Conservation (phyloP, 2,888 invertebrate species). For the Charanyca ferruginea region DNA sequence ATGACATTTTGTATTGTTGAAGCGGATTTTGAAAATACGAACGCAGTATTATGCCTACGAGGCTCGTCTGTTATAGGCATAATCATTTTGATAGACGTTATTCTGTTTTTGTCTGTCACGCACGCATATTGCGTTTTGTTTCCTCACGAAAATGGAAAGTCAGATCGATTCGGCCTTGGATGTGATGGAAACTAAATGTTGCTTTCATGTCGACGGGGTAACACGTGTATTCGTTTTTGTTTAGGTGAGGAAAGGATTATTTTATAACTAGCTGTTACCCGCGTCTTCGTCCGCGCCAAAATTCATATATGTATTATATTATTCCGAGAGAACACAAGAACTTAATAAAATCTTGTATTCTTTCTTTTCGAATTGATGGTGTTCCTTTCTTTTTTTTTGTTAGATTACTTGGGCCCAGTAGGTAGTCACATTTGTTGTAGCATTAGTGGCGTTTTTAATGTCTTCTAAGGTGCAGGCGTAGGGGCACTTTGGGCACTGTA, state of each 20-base stretch:
- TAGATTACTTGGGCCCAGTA: too few species aligned
- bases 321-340: too few species aligned
- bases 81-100: slow-evolving; percentile 62
- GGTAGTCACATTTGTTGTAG: too few species aligned
- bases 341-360: too few species aligned
- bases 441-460: too few species aligned
- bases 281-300: too few species aligned
- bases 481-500: too few species aligned
- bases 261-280: too few species aligned
- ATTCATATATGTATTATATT: too few species aligned
- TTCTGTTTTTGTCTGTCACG: slow-evolving; percentile 55
- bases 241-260: not conserved
- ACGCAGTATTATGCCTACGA: slow-evolving; percentile 52
- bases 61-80: slow-evolving; percentile 53
- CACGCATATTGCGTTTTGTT: slow-evolving; percentile 53
- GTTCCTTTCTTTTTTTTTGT: too few species aligned
- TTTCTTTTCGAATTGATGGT: too few species aligned
- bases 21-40: slow-evolving; percentile 33
- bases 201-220: slow-evolving; percentile 7
- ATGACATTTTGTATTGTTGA: slow-evolving; percentile 39
- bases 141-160: slow-evolving; percentile 44
- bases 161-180: slow-evolving; percentile 40
- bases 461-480: too few species aligned
- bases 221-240: not conserved
- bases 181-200: slow-evolving; percentile 41